A percentile compares a stretch with the other conserved stretches of the same genome.
Evolutionary conservation across 2,113 vertebrate genomes (phyloP).

Genomic region (Rhea pennata): DNA sequence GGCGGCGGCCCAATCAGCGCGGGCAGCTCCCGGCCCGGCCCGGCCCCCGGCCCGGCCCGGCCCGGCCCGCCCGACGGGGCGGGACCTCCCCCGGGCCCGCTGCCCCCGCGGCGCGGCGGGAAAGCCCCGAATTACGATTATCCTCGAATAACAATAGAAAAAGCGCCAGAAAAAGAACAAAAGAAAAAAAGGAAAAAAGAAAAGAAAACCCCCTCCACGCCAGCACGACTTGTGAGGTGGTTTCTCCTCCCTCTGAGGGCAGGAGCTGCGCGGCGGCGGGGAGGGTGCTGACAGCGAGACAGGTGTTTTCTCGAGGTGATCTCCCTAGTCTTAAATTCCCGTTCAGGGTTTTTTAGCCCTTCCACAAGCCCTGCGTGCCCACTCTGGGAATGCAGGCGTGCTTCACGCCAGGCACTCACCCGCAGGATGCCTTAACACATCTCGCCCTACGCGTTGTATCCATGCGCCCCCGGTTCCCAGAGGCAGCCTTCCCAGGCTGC

Average conservation of each 20-base stretch:
- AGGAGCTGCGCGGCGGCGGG: rapidly evolving
- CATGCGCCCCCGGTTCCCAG: rapidly evolving
- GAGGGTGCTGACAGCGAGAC: not conserved
- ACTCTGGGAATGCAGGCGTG: not conserved
- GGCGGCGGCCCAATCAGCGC: not conserved
- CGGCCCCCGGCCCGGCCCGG: not conserved
- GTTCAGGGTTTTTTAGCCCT: not conserved
- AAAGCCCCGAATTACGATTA: not conserved
- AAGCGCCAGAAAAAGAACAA: rapidly evolving
- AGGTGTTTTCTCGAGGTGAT: not conserved
- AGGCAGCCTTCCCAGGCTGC: rapidly evolving
- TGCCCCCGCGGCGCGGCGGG: too few species aligned
- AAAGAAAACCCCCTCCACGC: too few species aligned
- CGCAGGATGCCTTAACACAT: not conserved
- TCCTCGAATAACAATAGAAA: too few species aligned
- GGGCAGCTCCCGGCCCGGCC: not conserved
- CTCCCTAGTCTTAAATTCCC: too few species aligned
- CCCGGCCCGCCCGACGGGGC: not conserved
- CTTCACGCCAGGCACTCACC: too few species aligned
- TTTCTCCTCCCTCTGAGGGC: not conserved
- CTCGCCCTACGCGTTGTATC: rapidly evolving
- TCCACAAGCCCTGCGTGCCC: not conserved
- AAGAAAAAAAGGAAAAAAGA: too few species aligned
- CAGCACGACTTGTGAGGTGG: rapidly evolving
- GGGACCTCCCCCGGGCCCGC: not conserved